Percentiles rank a stretch among this genome's conserved stretches.
Conservation (phyloP, 2,797 vertebrate genomes). For the Leuciscus waleckii region DNA sequence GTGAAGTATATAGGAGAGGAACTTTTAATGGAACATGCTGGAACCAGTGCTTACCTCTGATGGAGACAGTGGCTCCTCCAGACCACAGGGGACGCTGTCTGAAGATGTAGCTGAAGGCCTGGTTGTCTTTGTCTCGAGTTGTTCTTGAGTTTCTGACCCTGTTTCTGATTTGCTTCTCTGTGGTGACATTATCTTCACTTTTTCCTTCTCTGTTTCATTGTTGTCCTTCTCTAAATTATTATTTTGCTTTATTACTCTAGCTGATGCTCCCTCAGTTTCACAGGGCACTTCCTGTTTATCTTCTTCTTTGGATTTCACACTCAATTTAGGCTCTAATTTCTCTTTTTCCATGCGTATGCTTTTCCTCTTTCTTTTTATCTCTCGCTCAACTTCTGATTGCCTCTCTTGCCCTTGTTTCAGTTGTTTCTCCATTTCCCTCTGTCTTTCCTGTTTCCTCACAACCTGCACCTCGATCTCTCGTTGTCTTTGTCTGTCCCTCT, state of each 20-base stretch:
- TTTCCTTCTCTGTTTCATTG: constrained; percentile 22
- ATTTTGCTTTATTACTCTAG: constrained; percentile 19
- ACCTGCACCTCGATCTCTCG: constrained; percentile 16
- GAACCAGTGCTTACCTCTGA: constrained; percentile 71
- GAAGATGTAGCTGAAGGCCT: constrained; percentile 67
- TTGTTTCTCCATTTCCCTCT: constrained; percentile 48
- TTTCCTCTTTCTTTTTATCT: constrained; percentile 14
- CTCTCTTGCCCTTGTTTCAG: constrained; percentile 35
- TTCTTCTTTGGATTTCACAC: constrained; percentile 55
- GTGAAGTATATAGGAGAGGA: not conserved
- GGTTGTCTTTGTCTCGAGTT: constrained; percentile 57
- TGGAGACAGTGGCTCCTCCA: constrained; percentile 73
- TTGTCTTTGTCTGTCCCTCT: constrained; percentile 26
- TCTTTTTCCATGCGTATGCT: constrained; percentile 59
- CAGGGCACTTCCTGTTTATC: constrained; percentile 24
- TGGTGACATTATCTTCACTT: constrained; percentile 39
- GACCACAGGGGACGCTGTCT: constrained; percentile 69
- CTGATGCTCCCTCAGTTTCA: constrained; percentile 10
- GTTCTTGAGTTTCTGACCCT: constrained; percentile 56
- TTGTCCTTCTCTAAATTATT: constrained; percentile 58
- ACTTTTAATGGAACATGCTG: not conserved
- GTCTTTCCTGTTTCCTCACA: constrained; percentile 27
- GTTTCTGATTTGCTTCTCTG: constrained; percentile 60
- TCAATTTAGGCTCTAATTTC: constrained; percentile 55
- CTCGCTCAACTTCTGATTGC: constrained; percentile 12